Percentiles rank a stretch among this genome's conserved stretches.
Evolutionary conservation across 2,113 vertebrate genomes (phyloP).

Genomic region (Eclectus roratus): DNA sequence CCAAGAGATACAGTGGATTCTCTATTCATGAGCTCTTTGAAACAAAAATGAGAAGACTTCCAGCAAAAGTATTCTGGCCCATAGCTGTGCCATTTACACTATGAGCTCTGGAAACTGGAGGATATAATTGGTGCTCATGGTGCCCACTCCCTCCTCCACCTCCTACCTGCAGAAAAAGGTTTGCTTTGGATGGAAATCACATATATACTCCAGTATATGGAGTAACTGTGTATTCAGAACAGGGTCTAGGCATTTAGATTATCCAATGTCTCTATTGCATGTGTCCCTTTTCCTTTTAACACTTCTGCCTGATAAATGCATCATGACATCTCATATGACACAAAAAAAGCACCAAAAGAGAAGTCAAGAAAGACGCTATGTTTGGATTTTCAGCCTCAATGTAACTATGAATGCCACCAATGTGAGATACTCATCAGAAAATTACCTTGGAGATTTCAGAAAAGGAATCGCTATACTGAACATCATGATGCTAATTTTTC

Average conservation of each 20-base stretch:
- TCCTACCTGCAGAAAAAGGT: background rate
- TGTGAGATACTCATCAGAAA: background rate
- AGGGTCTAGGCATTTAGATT: background rate
- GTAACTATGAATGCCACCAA: background rate
- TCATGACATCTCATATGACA: background rate
- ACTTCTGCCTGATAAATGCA: background rate
- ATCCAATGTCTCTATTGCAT: rapidly evolving
- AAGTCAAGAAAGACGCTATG: background rate
- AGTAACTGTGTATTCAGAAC: background rate
- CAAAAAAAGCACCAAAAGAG: background rate
- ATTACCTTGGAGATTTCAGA: background rate
- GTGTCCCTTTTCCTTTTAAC: background rate
- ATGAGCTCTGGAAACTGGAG: background rate
- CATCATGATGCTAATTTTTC: background rate
- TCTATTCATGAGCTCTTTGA: background rate
- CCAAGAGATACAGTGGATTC: background rate
- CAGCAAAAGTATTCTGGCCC: background rate
- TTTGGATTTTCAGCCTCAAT: background rate
- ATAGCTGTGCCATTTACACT: background rate
- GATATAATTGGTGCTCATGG: background rate
- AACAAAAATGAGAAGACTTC: background rate
- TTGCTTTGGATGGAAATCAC: background rate
- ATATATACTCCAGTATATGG: background rate
- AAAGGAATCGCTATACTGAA: background rate
- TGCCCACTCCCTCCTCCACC: background rate